Evolutionary conservation across 2,797 vertebrate species (phyloP).

Genomic region (Ctenochaetus hawaiiensis): DNA sequence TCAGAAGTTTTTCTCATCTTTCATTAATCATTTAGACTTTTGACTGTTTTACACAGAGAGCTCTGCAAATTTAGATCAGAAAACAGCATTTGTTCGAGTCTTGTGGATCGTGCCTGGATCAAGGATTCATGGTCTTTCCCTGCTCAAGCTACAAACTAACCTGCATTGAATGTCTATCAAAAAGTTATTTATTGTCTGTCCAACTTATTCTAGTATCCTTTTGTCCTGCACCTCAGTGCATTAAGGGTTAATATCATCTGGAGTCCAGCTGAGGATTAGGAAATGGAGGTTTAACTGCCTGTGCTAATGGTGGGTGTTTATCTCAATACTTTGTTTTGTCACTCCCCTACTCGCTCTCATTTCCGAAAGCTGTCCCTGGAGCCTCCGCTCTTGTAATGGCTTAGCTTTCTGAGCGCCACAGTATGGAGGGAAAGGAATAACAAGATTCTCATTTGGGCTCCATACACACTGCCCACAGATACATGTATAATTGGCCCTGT

Average conservation of each 20-base stretch:
- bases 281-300: slow-evolving; percentile 90
- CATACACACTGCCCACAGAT: slow-evolving; percentile 84
- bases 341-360: slow-evolving; percentile 88
- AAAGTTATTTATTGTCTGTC: slow-evolving; percentile 20
- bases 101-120: not conserved
- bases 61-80: slow-evolving; percentile 3
- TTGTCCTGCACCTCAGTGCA: slow-evolving; percentile 76
- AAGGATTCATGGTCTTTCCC: not conserved
- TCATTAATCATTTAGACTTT: not conserved
- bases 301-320: slow-evolving; percentile 89
- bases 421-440: slow-evolving; percentile 84
- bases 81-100: not conserved
- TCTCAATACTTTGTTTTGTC: slow-evolving; percentile 91
- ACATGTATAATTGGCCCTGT: slow-evolving; percentile 82
- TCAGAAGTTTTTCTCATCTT: not conserved
- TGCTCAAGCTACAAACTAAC: not conserved
- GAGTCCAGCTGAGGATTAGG: slow-evolving; percentile 88
- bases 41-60: not conserved
- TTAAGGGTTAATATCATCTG: slow-evolving; percentile 85
- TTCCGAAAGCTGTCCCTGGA: slow-evolving; percentile 89
- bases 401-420: slow-evolving; percentile 83
- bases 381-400: slow-evolving; percentile 86
- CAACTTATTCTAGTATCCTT: slow-evolving; percentile 50
- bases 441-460: slow-evolving; percentile 86
- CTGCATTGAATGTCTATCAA: not conserved